Conservation (phyloP, 2,113 vertebrate species). For the Cranoglanis bouderius region DNA sequence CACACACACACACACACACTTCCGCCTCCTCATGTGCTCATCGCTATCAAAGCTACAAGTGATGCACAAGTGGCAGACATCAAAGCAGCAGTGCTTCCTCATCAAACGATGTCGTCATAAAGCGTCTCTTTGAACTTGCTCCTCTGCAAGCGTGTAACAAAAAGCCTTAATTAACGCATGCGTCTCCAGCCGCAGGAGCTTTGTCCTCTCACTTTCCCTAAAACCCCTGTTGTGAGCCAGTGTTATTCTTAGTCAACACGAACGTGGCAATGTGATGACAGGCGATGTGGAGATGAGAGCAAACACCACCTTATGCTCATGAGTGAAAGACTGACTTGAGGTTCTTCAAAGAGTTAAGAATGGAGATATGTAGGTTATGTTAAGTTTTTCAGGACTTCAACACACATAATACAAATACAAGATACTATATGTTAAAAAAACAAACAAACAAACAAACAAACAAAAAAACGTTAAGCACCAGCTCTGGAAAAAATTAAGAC, state of each 20-base stretch:
- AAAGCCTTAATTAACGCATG: constrained; percentile 78
- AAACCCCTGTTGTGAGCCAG: constrained; percentile 61
- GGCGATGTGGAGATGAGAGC: constrained; percentile 61
- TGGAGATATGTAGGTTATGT: not conserved
- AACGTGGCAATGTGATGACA: constrained; percentile 53
- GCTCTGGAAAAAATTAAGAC: too few species aligned
- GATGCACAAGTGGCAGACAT: constrained; percentile 79
- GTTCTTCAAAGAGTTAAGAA: not conserved
- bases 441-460: too few species aligned
- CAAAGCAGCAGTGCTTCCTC: constrained; percentile 82
- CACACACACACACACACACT: constrained; percentile 2
- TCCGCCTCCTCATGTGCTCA: constrained; percentile 62
- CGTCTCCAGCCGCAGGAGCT: constrained; percentile 2
- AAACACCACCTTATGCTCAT: constrained; percentile 52
- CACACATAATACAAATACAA: not conserved
- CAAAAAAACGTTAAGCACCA: not conserved
- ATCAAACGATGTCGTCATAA: constrained; percentile 78
- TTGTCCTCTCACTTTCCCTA: constrained; percentile 33
- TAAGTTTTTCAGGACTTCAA: not conserved
- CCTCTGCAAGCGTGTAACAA: constrained; percentile 76
- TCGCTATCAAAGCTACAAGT: constrained; percentile 87
- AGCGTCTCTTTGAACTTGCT: constrained; percentile 85
- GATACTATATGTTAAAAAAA: not conserved
- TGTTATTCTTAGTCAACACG: constrained; percentile 68
- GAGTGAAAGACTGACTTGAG: constrained; percentile 8